Evolutionary conservation across 2,113 vertebrate genomes (phyloP), one percentile per base, ranked within the genome.

Genomic region (Hydrochoerus hydrochaeris): DNA sequence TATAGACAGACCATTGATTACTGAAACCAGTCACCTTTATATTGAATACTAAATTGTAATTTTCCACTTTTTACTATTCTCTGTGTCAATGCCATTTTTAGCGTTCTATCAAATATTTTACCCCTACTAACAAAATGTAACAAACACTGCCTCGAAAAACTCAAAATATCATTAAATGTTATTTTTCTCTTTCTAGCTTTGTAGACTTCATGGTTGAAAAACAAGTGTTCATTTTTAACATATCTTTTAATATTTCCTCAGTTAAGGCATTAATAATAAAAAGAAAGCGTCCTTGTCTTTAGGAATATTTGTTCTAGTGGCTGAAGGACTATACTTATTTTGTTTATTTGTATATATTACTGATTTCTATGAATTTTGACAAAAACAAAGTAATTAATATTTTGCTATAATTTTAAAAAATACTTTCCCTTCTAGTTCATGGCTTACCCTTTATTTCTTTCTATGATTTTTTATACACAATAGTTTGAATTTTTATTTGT

Each of bases 241-340:
- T 52, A 24, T 44, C 3, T 97, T 94, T 96, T 89, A 71, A 35
- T 69, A 91, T 91, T 95, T 90, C 54, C 46, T 93, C 20, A 20
- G n/a, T 86, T 28, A 85, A 46, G 16, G 11, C 41, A 73, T 44
- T 87, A 84, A 28, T 30, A 71, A 69, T 30, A 81, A 73, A 91
- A 91, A 88, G 11, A 38, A 82, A 30, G 0, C 1, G 12, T 77
- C 14, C 7, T 4, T 82, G 0, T 5, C 22, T 46, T 93, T 8
- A 26, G 60, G 20, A 52, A 65, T 32, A 85, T 49, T 87, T 81
- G 52, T 4, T 44, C 77, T 87, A 44, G 44, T 78, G 52, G 2
- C 26, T 17, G 3, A 20, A 41, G 10, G 16, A 26, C 65, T 95
- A 54, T 73, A 22, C 17, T 90, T 57, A 82, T 28, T 78, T 52